These are phyloP conservation scores for Brachypteracias leptosomus DNA, from an alignment of 2,113 vertebrate genomes.

Conservation along the genomic window DNA sequence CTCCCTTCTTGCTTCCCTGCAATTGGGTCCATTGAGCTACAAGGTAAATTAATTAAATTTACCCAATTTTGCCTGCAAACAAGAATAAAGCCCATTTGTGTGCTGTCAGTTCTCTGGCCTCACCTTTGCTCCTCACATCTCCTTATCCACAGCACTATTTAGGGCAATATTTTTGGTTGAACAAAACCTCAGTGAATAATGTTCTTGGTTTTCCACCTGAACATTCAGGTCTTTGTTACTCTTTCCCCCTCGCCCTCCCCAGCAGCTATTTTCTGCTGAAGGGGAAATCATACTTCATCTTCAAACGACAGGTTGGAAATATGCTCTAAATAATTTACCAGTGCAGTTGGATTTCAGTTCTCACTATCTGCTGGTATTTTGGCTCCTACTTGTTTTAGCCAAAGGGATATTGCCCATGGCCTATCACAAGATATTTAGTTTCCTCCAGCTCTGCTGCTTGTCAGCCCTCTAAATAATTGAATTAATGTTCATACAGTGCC, in stretches of 20 bases:
- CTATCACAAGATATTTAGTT: not conserved
- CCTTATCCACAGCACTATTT: not conserved
- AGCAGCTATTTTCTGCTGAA: not conserved
- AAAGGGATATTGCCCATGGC: not conserved
- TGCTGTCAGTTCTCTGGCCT: not conserved
- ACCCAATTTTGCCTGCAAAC: constrained; percentile 1
- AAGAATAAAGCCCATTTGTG: not conserved
- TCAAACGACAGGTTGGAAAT: constrained; percentile 7
- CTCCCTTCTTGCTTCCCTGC: not conserved
- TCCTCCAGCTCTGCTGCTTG: constrained; percentile 3
- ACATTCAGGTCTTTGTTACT: not conserved
- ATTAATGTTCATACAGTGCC: not conserved
- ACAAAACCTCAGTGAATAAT: not conserved
- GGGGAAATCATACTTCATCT: constrained; percentile 18
- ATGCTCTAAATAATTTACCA: constrained; percentile 6
- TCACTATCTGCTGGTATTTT: not conserved
- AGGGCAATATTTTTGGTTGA: constrained; percentile 24
- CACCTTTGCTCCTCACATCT: not conserved
- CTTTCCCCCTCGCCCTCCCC: not conserved
- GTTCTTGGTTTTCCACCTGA: not conserved
- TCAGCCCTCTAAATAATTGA: constrained; percentile 10
- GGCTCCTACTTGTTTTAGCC: not conserved
- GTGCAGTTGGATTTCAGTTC: not conserved
- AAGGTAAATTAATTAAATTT: constrained; percentile 24
- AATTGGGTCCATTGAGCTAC: not conserved